phyloP scores from a whole-genome alignment of 2,888 invertebrate species.

The Andrena praecox region DNA sequence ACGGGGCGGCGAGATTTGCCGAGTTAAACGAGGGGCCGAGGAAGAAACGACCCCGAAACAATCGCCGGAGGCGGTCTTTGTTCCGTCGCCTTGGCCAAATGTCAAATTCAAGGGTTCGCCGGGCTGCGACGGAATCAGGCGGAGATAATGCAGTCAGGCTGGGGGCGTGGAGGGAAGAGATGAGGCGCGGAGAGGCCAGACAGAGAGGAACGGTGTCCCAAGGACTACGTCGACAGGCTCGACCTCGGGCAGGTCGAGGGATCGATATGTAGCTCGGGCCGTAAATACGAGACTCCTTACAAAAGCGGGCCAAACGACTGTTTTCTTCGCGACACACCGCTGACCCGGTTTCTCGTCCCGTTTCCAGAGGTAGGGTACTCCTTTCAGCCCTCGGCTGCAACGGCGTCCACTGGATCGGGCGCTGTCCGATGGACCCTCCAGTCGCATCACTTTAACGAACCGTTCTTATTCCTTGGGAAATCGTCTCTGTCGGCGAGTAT shows the following conservation, averaged over 20 bases:
- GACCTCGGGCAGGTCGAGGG: constrained; percentile 46
- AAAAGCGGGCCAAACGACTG: constrained; percentile 59
- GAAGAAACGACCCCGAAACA: constrained; percentile 52
- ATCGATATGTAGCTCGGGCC: constrained; percentile 61
- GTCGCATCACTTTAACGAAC: constrained; percentile 4
- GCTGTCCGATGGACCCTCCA: neutral
- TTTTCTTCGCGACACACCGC: constrained; percentile 45
- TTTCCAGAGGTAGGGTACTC: neutral
- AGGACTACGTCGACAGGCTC: constrained; percentile 56
- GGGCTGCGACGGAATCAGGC: constrained; percentile 12
- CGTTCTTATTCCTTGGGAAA: neutral
- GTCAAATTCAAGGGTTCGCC: constrained; percentile 57
- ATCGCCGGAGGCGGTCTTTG: constrained; percentile 47
- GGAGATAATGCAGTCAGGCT: neutral
- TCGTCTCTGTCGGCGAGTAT: neutral
- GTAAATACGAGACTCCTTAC: constrained; percentile 58
- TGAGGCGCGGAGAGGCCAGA: constrained; percentile 1
- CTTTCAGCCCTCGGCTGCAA: neutral
- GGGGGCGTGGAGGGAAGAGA: neutral
- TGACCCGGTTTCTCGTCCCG: constrained; percentile 39
- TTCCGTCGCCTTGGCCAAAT: constrained; percentile 53
- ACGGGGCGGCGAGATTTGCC: neutral
- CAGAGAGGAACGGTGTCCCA: constrained; percentile 39
- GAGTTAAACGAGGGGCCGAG: neutral
- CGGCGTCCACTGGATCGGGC: neutral